Evolutionary conservation across 2,888 invertebrate genomes (phyloP).

Genomic region (Cataglyphis rosenhaueri): DNA sequence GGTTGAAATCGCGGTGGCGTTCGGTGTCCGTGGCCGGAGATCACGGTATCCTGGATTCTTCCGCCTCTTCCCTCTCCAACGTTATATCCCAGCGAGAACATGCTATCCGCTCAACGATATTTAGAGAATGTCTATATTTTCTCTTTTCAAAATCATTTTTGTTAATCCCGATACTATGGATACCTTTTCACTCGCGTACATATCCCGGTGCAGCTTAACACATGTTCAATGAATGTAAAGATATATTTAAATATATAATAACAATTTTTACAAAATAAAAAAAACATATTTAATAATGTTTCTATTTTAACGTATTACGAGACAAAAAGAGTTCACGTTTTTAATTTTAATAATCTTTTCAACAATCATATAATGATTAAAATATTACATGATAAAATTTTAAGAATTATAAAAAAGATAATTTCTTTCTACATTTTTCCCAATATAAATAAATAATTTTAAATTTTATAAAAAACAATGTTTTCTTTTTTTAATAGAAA

Average conservation of each 20-base stretch:
- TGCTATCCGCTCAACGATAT: background rate
- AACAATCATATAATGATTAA: background rate
- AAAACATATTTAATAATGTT: background rate
- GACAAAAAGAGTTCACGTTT: background rate
- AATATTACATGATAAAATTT: background rate
- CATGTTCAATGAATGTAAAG: background rate
- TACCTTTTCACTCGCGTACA: background rate
- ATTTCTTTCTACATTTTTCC: background rate
- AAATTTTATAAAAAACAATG: background rate
- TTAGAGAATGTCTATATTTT: constrained; percentile 8
- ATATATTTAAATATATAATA: background rate
- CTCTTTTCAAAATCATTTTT: background rate
- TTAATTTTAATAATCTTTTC: background rate
- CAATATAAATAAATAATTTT: background rate
- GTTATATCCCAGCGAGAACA: background rate
- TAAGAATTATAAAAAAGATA: background rate
- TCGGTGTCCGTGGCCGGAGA: constrained; percentile 21
- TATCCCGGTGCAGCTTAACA: background rate
- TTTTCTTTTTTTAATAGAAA: background rate
- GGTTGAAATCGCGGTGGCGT: constrained; percentile 15
- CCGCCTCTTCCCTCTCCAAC: background rate
- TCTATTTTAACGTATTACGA: background rate
- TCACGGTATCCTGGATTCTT: constrained; percentile 41
- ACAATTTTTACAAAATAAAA: background rate
- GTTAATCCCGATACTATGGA: background rate